A percentile compares a stretch with the other conserved stretches of the same genome.
phyloP scores from a whole-genome alignment of 2,113 vertebrate genomes.

The Henicopernis longicauda region DNA sequence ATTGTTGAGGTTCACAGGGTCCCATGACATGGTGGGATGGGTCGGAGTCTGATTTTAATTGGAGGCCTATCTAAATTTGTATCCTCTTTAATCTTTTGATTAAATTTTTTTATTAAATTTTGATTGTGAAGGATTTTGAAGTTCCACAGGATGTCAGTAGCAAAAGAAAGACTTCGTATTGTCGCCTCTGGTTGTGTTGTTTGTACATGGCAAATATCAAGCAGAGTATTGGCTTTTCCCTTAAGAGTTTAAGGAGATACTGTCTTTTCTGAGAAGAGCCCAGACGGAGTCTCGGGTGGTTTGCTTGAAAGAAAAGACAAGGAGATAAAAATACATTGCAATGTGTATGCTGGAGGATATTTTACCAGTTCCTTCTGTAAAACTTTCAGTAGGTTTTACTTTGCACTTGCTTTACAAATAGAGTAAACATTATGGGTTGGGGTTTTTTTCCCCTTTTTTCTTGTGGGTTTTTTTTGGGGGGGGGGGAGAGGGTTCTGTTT shows the following conservation, averaged over 20 bases:
- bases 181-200: background rate
- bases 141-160: slow-evolving; percentile 49
- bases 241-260: background rate
- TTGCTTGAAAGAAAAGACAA: background rate
- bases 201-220: background rate
- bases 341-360: background rate
- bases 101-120: too few relatives aligned
- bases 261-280: background rate
- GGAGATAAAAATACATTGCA: background rate
- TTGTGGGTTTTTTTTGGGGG: too few relatives aligned
- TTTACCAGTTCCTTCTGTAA: background rate
- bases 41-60: background rate
- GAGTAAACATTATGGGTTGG: background rate
- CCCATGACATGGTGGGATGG: background rate
- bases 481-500: fast-evolving
- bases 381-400: background rate
- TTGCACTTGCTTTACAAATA: background rate
- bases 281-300: fast-evolving
- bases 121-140: background rate
- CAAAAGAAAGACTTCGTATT: background rate
- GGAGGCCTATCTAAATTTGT: background rate
- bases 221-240: background rate
- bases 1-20: slow-evolving; percentile 13
- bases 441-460: too few relatives aligned
- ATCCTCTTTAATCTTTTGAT: background rate